These are phyloP conservation scores for Pituophis catenifer DNA, from an alignment of 2,113 vertebrate genomes.

Conservation along the genomic window DNA sequence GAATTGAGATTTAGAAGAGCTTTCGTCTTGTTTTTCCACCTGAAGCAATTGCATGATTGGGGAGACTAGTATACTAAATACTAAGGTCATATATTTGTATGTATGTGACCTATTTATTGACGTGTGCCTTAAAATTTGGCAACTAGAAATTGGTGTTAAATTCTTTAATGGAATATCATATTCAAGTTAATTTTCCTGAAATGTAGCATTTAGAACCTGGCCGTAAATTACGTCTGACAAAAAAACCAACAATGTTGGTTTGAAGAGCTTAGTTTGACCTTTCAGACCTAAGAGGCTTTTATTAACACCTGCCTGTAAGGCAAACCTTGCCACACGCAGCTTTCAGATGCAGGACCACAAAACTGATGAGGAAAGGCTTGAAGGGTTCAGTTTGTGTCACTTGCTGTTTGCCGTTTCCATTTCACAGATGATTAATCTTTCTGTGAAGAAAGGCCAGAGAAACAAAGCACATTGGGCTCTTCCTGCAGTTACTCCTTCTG, in stretches of 20 bases:
- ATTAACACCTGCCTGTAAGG: constrained; percentile 99
- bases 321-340: constrained; percentile 82
- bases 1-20: constrained; percentile 72
- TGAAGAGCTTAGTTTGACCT: constrained; percentile 84
- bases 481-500: constrained; percentile 94
- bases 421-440: constrained; percentile 99
- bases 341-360: constrained; percentile 80
- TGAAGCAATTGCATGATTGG: constrained; percentile 65
- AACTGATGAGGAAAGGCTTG: constrained; percentile 98
- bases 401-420: constrained; percentile 99
- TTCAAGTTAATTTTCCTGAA: constrained; percentile 50
- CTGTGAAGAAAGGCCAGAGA: constrained; percentile 97
- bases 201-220: constrained; percentile 67
- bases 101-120: constrained; percentile 45
- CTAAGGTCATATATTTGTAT: constrained; percentile 70
- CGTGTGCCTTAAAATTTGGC: constrained; percentile 20
- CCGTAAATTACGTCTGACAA: constrained; percentile 70
- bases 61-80: constrained; percentile 69
- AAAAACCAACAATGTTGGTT: constrained; percentile 64
- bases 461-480: constrained; percentile 91
- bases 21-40: constrained; percentile 67
- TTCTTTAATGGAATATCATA: constrained; percentile 46
- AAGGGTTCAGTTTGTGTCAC: constrained; percentile 99
- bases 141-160: constrained; percentile 40
- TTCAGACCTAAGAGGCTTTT: constrained; percentile 91